Conservation (phyloP, 2,113 vertebrate genomes). For the Sinocyclocheilus anophthalmus region DNA sequence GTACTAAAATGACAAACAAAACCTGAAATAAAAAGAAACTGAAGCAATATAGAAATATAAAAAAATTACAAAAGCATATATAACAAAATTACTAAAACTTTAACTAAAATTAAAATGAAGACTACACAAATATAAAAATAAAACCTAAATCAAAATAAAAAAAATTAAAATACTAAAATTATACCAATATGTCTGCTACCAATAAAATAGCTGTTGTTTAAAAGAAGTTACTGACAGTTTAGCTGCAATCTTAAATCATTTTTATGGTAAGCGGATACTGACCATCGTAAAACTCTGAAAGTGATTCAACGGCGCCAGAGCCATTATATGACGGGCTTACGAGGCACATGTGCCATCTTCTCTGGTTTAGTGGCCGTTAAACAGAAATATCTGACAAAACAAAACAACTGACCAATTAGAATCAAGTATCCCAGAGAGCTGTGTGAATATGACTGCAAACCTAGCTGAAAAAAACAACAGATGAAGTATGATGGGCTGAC, state of each 20-base stretch:
- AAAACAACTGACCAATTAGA: background rate
- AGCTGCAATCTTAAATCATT: background rate
- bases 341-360: background rate
- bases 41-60: background rate
- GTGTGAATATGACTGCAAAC: background rate
- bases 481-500: background rate
- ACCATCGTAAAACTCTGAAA: background rate
- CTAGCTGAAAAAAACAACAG: background rate
- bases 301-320: background rate
- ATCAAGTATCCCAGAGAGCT: background rate
- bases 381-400: conserved; percentile 15
- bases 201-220: background rate
- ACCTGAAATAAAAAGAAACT: background rate
- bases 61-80: background rate
- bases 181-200: background rate
- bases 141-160: background rate
- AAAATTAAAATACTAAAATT: background rate
- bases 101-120: background rate
- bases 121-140: background rate
- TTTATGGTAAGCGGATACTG: background rate
- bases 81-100: background rate
- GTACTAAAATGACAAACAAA: background rate
- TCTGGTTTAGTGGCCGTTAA: background rate
- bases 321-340: background rate
- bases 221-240: background rate